These are phyloP conservation scores for Furcula furcula DNA, from an alignment of 2,888 invertebrate genomes.

Conservation along the genomic window DNA sequence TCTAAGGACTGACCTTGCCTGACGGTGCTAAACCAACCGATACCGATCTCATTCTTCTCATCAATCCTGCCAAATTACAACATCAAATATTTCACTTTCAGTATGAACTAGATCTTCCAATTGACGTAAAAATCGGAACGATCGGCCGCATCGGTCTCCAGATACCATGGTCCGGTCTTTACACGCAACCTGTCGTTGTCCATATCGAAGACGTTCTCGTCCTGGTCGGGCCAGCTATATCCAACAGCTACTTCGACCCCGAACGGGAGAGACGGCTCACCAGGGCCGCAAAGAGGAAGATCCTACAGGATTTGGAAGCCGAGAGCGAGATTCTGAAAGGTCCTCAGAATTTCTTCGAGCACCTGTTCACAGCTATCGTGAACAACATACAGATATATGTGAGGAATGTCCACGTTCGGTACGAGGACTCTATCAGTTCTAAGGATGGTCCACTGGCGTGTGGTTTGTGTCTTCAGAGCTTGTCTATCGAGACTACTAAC, in stretches of 20 bases:
- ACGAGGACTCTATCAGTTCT: slow-evolving; percentile 88
- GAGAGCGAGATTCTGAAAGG: slow-evolving; percentile 82
- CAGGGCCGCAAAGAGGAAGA: slow-evolving; percentile 87
- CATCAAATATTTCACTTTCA: slow-evolving; percentile 69
- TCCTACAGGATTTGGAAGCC: slow-evolving; percentile 85
- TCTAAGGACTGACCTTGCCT: no score
- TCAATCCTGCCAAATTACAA: no score
- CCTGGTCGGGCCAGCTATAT: slow-evolving; percentile 88
- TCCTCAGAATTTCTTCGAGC: slow-evolving; percentile 86
- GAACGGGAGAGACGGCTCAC: slow-evolving; percentile 87
- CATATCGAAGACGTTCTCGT: slow-evolving; percentile 89
- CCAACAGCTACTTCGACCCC: slow-evolving; percentile 85
- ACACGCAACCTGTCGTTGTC: slow-evolving; percentile 87
- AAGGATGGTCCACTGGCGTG: slow-evolving; percentile 85
- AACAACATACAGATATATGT: slow-evolving; percentile 91
- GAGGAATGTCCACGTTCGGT: slow-evolving; percentile 89
- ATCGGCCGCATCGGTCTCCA: slow-evolving; percentile 88
- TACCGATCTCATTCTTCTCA: no score
- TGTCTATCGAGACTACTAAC: slow-evolving; percentile 91
- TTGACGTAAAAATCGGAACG: slow-evolving; percentile 90
- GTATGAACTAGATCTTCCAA: slow-evolving; percentile 91
- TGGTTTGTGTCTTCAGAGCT: slow-evolving; percentile 88
- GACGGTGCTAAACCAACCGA: no score
- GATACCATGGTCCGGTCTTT: slow-evolving; percentile 90
- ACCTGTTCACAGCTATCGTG: slow-evolving; percentile 87